Percentiles rank a stretch among this genome's conserved stretches.
Evolutionary conservation across 2,113 vertebrate genomes (phyloP).

Genomic region (Myanophis thanlyinensis): DNA sequence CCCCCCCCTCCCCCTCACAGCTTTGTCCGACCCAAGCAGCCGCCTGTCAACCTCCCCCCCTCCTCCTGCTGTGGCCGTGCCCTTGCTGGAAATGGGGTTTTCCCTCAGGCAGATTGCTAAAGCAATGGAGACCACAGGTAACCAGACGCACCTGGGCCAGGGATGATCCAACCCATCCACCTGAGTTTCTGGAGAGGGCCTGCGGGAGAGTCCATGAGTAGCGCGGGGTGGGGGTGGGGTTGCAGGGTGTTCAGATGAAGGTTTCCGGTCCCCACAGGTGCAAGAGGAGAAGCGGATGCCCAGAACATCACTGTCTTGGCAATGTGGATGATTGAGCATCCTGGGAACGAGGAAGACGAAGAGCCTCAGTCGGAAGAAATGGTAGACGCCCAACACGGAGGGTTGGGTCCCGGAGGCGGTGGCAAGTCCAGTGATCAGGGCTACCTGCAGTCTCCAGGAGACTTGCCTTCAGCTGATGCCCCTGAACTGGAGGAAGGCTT

Average conservation of each 20-base stretch:
- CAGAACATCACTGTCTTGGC: constrained; percentile 97
- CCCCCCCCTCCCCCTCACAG: constrained; percentile 63
- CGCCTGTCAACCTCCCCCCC: constrained; percentile 95
- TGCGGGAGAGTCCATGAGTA: background rate
- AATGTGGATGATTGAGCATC: constrained; percentile 99
- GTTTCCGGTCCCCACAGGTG: constrained; percentile 71
- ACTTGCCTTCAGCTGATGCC: constrained; percentile 85
- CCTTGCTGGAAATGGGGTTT: constrained; percentile 96
- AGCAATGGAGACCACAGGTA: constrained; percentile 97
- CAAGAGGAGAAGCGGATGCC: constrained; percentile 91
- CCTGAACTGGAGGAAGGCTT: constrained; percentile 94
- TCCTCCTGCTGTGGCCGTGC: constrained; percentile 95
- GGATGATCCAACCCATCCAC: background rate
- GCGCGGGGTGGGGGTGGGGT: background rate
- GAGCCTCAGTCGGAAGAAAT: constrained; percentile 75
- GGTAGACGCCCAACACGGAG: constrained; percentile 74
- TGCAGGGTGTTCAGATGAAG: accelerated
- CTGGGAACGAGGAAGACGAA: constrained; percentile 86
- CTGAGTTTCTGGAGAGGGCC: background rate
- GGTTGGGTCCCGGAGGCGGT: constrained; percentile 64
- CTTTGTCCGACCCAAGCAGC: constrained; percentile 95
- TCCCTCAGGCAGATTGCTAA: constrained; percentile 94
- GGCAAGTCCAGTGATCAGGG: constrained; percentile 84
- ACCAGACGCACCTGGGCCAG: background rate
- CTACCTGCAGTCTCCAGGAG: constrained; percentile 85